Conservation (phyloP, 2,113 vertebrate species). For the Albula glossodonta region DNA sequence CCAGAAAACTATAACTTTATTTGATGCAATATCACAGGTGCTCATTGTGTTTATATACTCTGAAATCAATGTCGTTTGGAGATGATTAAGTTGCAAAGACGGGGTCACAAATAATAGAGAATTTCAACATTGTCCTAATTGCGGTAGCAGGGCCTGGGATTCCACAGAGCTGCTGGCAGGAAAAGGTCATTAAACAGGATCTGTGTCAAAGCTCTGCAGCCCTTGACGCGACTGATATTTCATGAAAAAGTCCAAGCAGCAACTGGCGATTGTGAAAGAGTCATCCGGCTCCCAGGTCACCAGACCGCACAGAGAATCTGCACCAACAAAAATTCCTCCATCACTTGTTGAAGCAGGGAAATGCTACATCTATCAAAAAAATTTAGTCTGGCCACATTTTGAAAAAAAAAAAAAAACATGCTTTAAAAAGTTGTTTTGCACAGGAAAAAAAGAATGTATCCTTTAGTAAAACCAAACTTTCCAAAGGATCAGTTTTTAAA, state of each 20-base stretch:
- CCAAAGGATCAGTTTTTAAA: not conserved
- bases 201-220: constrained; percentile 8
- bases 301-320: not conserved
- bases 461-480: not conserved
- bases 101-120: not conserved
- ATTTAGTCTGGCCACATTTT: not conserved
- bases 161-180: constrained; percentile 5
- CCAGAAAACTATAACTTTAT: not conserved
- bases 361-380: not conserved
- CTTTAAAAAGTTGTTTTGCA: not conserved
- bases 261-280: not conserved
- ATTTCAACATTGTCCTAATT: constrained; percentile 8
- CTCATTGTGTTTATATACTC: not conserved
- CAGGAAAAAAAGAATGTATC: not conserved
- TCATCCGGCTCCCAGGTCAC: constrained; percentile 4
- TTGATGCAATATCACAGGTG: not conserved
- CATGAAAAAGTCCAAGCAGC: not conserved
- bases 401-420: not conserved
- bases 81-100: not conserved
- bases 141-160: not conserved
- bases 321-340: not conserved
- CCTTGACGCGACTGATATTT: not conserved
- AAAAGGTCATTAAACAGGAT: constrained; percentile 15
- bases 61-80: not conserved
- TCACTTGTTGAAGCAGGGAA: not conserved